Conservation (phyloP, 2,113 vertebrate species). For the Brachypteracias leptosomus region DNA sequence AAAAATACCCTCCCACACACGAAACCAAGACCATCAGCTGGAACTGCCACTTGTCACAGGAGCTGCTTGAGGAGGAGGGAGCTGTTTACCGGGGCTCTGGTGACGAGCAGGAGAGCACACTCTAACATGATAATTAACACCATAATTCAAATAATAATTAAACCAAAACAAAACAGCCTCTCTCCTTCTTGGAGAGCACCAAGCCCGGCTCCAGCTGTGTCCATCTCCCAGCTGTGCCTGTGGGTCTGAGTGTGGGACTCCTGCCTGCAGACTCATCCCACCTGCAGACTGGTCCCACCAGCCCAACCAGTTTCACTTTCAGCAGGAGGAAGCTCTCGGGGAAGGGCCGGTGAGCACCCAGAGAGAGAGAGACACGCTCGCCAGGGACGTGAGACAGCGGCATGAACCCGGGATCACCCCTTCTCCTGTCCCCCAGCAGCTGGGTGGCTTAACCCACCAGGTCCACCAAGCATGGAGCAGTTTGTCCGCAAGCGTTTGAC, state of each 20-base stretch:
- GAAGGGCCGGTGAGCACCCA: conserved; percentile 15
- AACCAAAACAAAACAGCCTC: neutral
- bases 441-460: neutral
- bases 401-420: neutral
- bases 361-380: too few species aligned
- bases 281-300: conserved; percentile 47
- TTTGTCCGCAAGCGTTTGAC: conserved; percentile 84
- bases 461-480: conserved; percentile 75
- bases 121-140: neutral
- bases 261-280: conserved; percentile 22
- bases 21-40: neutral
- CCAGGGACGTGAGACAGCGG: neutral
- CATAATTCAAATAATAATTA: conserved; percentile 4
- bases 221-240: conserved; percentile 33
- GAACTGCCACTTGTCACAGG: conserved; percentile 32
- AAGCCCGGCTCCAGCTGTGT: conserved; percentile 4
- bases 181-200: neutral
- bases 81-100: neutral
- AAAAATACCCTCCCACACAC: neutral
- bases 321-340: conserved; percentile 26
- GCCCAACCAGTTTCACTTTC: conserved; percentile 64
- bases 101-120: neutral
- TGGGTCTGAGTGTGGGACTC: conserved; percentile 22
- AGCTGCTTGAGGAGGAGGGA: conserved; percentile 11
- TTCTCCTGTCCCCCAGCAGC: neutral